Evolutionary conservation across 1,140 invertebrate genomes (phyloP), one percentile per base, ranked within the genome.

Genomic region (Latrodectus geometricus): DNA sequence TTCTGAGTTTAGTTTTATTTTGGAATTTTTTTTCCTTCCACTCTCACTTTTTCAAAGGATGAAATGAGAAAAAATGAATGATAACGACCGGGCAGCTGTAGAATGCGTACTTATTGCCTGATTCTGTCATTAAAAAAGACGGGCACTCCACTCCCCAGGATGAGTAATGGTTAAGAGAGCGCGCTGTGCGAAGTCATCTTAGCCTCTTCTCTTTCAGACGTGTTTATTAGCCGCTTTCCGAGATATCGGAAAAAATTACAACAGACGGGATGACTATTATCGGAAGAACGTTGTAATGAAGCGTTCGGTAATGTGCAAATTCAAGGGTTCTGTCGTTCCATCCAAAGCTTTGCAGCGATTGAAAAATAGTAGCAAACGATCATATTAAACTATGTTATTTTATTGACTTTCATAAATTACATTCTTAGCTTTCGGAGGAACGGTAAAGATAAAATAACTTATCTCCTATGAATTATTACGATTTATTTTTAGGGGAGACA

Each of bases 1-100:
- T 50, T 79, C 65, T 23, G 50, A 79, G 76, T 79, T 79, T 79
- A 35, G 35, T 35, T 35, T 35, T 35, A 35, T 35, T 35, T 35
- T 3, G 35, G 35, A 35, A 3, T 35, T 5, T 35, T 35, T 35
- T 35, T 35, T 35, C 35, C 5, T 35, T 5, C 35, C 35, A 3
- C 35, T 35, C 35, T 35, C 35, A 35, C 35, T 35, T 35, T 35
- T 35, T 35, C 35, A 35, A 35, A 35, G 35, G 35, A 35, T 35
- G 35, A 35, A 35, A 35, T 35, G 35, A 35, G 35, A 35, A 35
- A 35, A 35, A 66, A 66, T 56, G 68, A 79, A 79, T 66, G 76
- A 79, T 79, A 79, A 79, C 65, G 76, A 79, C 52, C 48, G 76
- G 65, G 56, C 76, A 79, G 76, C 76, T 79, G 76, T 61, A 68